Evolutionary conservation across 2,797 vertebrate species (phyloP).

Genomic region (Cottoperca gobio): DNA sequence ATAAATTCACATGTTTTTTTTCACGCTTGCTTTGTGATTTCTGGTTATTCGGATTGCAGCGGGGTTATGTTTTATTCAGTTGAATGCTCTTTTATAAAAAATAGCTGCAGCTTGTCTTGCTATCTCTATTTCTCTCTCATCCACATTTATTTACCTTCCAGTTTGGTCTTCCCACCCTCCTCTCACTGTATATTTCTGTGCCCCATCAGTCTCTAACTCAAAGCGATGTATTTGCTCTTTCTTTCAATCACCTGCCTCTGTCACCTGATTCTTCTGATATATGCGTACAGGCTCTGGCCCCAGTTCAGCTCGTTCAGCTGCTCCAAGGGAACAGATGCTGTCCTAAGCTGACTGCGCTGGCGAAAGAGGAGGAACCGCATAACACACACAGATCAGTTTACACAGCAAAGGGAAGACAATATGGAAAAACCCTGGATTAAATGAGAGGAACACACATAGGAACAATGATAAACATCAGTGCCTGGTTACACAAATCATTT

Average conservation of each 20-base stretch:
- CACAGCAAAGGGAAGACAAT: constrained; percentile 49
- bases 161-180: background rate
- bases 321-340: constrained; percentile 70
- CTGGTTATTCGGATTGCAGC: constrained; percentile 46
- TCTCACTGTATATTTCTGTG: constrained; percentile 1
- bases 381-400: constrained; percentile 59
- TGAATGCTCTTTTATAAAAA: constrained; percentile 58
- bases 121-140: constrained; percentile 15
- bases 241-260: constrained; percentile 50
- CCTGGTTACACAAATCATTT: constrained; percentile 20
- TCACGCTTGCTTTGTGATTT: constrained; percentile 44
- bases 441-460: constrained; percentile 24
- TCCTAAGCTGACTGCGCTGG: constrained; percentile 58
- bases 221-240: constrained; percentile 31
- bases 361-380: constrained; percentile 24
- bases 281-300: constrained; percentile 14
- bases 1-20: constrained; percentile 35
- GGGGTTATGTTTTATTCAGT: constrained; percentile 62
- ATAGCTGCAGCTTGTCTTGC: constrained; percentile 53
- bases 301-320: constrained; percentile 46
- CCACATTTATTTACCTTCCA: constrained; percentile 17
- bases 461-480: constrained; percentile 36
- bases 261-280: constrained; percentile 57
- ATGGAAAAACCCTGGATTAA: constrained; percentile 48
- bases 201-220: constrained; percentile 20